Percentiles rank a stretch among this genome's conserved stretches.
These are phyloP conservation scores for Chymomyza caudatula DNA, from an alignment of 2,888 invertebrate genomes.

Conservation along the genomic window DNA sequence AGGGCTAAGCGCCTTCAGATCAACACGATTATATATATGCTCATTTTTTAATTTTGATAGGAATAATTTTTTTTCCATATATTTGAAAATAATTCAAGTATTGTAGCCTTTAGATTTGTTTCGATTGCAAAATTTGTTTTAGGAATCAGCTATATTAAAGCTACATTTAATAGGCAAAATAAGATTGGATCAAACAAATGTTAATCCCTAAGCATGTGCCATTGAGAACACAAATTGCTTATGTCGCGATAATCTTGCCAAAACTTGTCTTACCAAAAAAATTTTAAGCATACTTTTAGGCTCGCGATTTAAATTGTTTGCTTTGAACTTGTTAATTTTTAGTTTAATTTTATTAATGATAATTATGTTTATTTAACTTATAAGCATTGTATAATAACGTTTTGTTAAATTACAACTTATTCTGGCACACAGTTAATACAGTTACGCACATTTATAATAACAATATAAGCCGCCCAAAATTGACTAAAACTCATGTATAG, in stretches of 20 bases:
- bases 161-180: too few species aligned
- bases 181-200: too few species aligned
- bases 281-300: not conserved
- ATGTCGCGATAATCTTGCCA: not conserved
- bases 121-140: not conserved
- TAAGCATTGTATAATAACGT: constrained; percentile 30
- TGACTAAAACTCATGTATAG: constrained; percentile 21
- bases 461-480: constrained; percentile 56
- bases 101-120: not conserved
- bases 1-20: constrained; percentile 37
- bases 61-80: not conserved
- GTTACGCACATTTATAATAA: constrained; percentile 37
- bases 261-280: not conserved
- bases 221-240: not conserved
- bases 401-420: constrained; percentile 38
- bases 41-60: constrained; percentile 31
- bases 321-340: constrained; percentile 4
- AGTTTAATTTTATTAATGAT: constrained; percentile 17
- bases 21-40: constrained; percentile 48
- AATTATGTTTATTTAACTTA: constrained; percentile 57
- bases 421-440: constrained; percentile 65
- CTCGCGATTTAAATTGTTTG: not conserved
- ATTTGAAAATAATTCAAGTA: not conserved
- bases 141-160: too few species aligned
- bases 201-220: too few species aligned